phyloP scores from a whole-genome alignment of 2,888 invertebrate genomes.

The Caenorhabditis virilis region DNA sequence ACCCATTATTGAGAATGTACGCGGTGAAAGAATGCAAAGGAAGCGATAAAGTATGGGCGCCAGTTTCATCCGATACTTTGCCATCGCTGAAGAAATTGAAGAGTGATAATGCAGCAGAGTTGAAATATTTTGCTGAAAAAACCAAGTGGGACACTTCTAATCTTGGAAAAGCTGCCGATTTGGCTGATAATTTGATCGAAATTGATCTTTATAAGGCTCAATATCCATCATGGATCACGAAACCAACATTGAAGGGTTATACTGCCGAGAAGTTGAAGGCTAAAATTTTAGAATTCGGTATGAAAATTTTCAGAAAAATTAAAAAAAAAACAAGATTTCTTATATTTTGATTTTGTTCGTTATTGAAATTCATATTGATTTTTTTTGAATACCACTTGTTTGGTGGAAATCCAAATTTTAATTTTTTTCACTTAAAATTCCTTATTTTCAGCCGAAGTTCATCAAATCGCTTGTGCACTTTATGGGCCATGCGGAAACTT shows the following conservation, averaged over 20 bases:
- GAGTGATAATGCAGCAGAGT: conserved; percentile 19
- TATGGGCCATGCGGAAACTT: conserved; percentile 47
- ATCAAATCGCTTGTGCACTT: conserved; percentile 52
- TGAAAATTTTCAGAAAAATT: too few relatives aligned
- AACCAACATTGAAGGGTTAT: conserved; percentile 48
- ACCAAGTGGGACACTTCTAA: conserved; percentile 53
- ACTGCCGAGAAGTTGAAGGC: conserved; percentile 19
- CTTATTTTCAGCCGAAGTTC: conserved; percentile 45
- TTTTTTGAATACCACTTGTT: too few relatives aligned
- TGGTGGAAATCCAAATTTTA: background rate
- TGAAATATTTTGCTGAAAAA: conserved; percentile 41
- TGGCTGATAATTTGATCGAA: conserved; percentile 56
- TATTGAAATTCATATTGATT: too few relatives aligned
- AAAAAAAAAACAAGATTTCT: too few relatives aligned
- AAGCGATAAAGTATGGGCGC: conserved; percentile 47
- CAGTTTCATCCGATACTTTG: conserved; percentile 46
- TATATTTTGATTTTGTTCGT: too few relatives aligned
- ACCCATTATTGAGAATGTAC: conserved; percentile 61
- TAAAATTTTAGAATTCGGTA: conserved; percentile 36
- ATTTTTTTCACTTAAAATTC: background rate
- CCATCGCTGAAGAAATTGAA: conserved; percentile 34
- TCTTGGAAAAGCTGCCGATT: conserved; percentile 50
- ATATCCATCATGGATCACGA: conserved; percentile 49
- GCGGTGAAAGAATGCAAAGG: conserved; percentile 46
- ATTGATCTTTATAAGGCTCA: conserved; percentile 44